These are phyloP conservation scores for Trypoxylus dichotomus DNA, from an alignment of 1,140 invertebrate genomes.

Conservation along the genomic window DNA sequence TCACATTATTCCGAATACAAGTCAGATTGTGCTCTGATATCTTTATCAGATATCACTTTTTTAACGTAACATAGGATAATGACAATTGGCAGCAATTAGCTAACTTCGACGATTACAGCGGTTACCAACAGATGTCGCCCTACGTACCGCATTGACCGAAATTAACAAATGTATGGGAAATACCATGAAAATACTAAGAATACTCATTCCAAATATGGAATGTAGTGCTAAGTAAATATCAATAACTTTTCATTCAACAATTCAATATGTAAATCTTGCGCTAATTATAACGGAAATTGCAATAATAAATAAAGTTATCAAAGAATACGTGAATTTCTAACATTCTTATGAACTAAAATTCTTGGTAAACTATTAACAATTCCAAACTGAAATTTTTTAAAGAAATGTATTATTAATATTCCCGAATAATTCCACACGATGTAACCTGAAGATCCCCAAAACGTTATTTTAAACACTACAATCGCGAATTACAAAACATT, in stretches of 20 bases:
- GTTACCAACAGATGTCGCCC: not conserved
- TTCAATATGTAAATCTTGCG: too few species aligned
- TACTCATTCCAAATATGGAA: not conserved
- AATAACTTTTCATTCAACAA: not conserved
- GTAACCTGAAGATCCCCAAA: too few species aligned
- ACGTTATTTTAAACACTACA: too few species aligned
- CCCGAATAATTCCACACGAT: too few species aligned
- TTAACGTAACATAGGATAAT: not conserved
- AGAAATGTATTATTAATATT: too few species aligned
- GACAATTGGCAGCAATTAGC: not conserved
- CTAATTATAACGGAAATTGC: too few species aligned
- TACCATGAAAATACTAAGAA: not conserved
- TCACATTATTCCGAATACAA: not conserved
- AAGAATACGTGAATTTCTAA: too few species aligned
- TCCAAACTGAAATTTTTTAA: too few species aligned
- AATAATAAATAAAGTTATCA: too few species aligned
- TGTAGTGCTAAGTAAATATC: not conserved
- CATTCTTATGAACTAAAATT: too few species aligned
- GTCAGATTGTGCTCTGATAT: not conserved
- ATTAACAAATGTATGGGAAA: not conserved
- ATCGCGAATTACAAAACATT: too few species aligned
- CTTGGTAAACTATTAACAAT: too few species aligned
- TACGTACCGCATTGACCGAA: not conserved
- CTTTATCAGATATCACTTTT: conserved; percentile 10
- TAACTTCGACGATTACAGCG: not conserved